phyloP scores from a whole-genome alignment of 2,113 vertebrate species.

The Malurus elegans region DNA sequence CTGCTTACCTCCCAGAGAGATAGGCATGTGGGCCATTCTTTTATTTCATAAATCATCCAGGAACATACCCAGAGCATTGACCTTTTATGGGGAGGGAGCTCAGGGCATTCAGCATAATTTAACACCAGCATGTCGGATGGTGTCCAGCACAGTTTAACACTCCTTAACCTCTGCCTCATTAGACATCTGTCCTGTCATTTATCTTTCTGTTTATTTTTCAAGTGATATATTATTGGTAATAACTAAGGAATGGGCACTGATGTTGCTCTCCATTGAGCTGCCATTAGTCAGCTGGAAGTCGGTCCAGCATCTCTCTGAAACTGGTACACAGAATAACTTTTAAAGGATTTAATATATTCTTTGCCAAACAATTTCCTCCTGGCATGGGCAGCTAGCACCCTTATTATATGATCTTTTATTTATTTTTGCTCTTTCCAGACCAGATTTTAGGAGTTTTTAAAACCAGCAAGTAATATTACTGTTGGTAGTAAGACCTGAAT shows the following conservation, averaged over 20 bases:
- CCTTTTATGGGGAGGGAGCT: conserved; percentile 45
- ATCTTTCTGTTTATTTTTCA: conserved; percentile 66
- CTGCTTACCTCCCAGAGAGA: conserved; percentile 63
- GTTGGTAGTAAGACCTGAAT: neutral
- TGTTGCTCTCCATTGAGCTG: neutral
- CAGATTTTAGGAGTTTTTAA: neutral
- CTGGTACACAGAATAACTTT: neutral
- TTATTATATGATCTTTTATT: neutral
- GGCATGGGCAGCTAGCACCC: neutral
- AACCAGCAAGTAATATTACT: neutral
- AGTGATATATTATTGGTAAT: conserved; percentile 60
- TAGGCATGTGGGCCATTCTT: conserved; percentile 44
- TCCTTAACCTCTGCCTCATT: conserved; percentile 72
- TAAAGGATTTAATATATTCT: conserved; percentile 22
- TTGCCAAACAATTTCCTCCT: conserved; percentile 62
- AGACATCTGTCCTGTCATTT: conserved; percentile 68
- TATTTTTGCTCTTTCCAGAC: conserved; percentile 22
- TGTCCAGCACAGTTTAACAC: conserved; percentile 71
- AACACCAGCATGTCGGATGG: conserved; percentile 61
- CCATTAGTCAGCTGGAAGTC: neutral
- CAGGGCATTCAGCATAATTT: conserved; percentile 71
- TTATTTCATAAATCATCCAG: conserved; percentile 66
- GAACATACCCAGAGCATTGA: conserved; percentile 43
- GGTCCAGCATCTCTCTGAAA: neutral
- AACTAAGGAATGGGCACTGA: conserved; percentile 45